Conservation (phyloP, 2,888 invertebrate genomes). For the Lissonota sp. region DNA sequence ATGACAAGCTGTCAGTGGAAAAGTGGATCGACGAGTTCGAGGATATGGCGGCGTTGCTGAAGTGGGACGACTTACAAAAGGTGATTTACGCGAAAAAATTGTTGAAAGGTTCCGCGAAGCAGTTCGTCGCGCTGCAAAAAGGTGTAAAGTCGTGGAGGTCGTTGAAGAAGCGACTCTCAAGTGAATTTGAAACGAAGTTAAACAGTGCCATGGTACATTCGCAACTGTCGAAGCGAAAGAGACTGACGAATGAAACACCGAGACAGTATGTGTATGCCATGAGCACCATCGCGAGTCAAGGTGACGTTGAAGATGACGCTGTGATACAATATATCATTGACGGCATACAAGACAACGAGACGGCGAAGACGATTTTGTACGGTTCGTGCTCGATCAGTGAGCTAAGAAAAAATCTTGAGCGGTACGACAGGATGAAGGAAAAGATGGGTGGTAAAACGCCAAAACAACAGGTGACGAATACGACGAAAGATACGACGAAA, state of each 20-base stretch:
- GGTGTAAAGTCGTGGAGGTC: slow-evolving; percentile 48
- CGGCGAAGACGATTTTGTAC: slow-evolving; percentile 26
- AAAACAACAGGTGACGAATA: slow-evolving; percentile 21
- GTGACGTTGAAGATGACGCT: slow-evolving; percentile 62
- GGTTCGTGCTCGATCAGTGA: slow-evolving; percentile 19
- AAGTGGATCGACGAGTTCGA: slow-evolving; percentile 34
- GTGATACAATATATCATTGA: slow-evolving; percentile 66
- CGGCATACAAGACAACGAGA: slow-evolving; percentile 60
- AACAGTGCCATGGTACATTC: slow-evolving; percentile 59
- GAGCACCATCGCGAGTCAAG: slow-evolving; percentile 60
- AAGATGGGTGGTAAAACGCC: background rate
- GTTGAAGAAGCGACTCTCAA: slow-evolving; percentile 51
- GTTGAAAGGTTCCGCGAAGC: slow-evolving; percentile 40
- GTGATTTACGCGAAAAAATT: slow-evolving; percentile 17
- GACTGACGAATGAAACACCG: slow-evolving; percentile 39
- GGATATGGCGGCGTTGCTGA: background rate
- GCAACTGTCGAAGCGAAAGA: slow-evolving; percentile 43
- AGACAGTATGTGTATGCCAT: slow-evolving; percentile 45
- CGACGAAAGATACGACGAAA: background rate
- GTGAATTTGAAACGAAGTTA: slow-evolving; percentile 59
- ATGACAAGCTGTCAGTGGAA: slow-evolving; percentile 28
- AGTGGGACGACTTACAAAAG: slow-evolving; percentile 45
- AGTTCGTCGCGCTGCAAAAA: slow-evolving; percentile 30
- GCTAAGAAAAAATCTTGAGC: slow-evolving; percentile 25
- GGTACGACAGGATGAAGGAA: slow-evolving; percentile 41